Conservation (phyloP, 2,113 vertebrate species). For the Parotia lawesii region DNA sequence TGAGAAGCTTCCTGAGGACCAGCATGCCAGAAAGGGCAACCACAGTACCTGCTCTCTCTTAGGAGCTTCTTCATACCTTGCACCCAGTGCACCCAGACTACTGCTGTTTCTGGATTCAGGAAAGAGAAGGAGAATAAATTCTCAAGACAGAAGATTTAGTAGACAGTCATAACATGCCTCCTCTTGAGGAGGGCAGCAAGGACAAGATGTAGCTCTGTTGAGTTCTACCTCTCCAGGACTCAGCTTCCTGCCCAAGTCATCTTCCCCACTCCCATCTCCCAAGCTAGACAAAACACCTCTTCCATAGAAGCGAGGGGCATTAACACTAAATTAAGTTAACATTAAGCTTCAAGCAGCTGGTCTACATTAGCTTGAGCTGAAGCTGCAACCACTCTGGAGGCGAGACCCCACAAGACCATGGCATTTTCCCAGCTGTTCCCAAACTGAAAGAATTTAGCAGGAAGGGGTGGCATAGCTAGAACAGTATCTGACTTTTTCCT, state of each 20-base stretch:
- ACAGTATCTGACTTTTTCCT: background rate
- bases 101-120: fast-evolving
- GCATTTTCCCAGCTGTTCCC: background rate
- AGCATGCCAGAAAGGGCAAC: fast-evolving
- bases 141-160: background rate
- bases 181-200: background rate
- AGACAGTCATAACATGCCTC: background rate
- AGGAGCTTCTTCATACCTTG: background rate
- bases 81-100: fast-evolving
- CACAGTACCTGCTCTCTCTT: background rate
- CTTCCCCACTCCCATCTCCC: background rate
- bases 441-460: background rate
- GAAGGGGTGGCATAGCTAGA: fast-evolving
- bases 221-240: background rate
- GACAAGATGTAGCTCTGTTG: fast-evolving
- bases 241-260: fast-evolving
- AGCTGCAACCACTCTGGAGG: background rate
- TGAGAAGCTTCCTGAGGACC: background rate
- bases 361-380: background rate
- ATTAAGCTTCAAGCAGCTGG: background rate
- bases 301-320: background rate
- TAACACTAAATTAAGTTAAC: background rate
- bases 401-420: background rate
- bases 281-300: background rate
- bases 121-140: background rate